Base-by-base conservation (phyloP, 2,888 invertebrate genomes). In the Habroteleia sp. region DNA sequence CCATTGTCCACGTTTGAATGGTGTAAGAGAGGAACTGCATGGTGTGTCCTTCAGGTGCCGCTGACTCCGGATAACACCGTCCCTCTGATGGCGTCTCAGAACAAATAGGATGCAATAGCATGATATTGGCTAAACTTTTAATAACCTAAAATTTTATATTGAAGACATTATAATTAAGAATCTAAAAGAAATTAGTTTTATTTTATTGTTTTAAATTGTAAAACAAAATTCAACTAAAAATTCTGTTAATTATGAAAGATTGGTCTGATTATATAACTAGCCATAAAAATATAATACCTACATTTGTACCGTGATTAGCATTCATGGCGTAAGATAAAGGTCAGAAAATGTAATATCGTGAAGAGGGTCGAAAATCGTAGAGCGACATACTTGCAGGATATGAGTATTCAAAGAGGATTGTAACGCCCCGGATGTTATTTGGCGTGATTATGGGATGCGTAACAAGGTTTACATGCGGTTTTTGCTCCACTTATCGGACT, bases 401-500 rank as follows among this genome's bases (percentile, higher is more conserved):
- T 73, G 65, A 73, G 65, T 66, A 65, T 58, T 73, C 65, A 65
- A 66, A 50, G 35, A 56, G 56, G 37, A 65, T 44, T 33, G 72
- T 65, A 58, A 63, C 63, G 50, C 25, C 25, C 39, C 42, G 54
- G 65, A 33, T 52, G 73, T 73, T 74, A 71, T 74, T 69, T 71
- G 69, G 66, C 69, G 69, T 71, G 69, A 74, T 73, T 74, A 65
- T 66, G 66, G 48, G 27, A 27, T 14, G 44, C 50, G 48, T 52
- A 56, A 73, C 73, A 68, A 75, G 74, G 74, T 62, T 56, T 71
- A 66, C 71, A 54, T 69, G 71, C 44, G 48, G 46, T 63, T 44
- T 76, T 76, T 69, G 60, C 73, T 68, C 74, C 79, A 77, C 79
- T 77, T 74, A 78, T 80, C 72, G 74, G 42, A 74, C 77, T 82